These are phyloP conservation scores for Erynnis tages DNA, from an alignment of 2,888 invertebrate genomes.

Conservation along the genomic window DNA sequence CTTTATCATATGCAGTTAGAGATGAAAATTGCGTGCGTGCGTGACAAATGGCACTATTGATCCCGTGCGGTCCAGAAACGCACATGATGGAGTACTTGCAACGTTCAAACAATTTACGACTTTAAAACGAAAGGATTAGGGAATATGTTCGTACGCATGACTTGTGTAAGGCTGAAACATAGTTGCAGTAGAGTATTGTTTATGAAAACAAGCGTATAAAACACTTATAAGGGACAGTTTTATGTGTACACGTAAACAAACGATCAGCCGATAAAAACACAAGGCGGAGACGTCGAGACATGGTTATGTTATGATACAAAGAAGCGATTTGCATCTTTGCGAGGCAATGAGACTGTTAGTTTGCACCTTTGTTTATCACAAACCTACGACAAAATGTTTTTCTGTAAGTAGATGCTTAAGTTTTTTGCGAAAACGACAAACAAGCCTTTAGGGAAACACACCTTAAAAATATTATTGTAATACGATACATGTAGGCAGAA, in stretches of 20 bases:
- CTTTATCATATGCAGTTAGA: conserved; percentile 3
- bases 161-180: background rate
- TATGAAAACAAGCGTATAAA: conserved; percentile 44
- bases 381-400: too few species aligned
- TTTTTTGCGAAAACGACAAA: too few species aligned
- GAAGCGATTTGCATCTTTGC: background rate
- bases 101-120: background rate
- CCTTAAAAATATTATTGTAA: too few species aligned
- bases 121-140: background rate
- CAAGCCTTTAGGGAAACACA: too few species aligned
- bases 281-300: background rate
- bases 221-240: conserved; percentile 47
- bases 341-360: background rate
- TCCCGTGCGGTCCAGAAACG: conserved; percentile 14
- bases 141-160: background rate
- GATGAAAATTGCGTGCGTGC: conserved; percentile 18
- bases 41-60: conserved; percentile 28
- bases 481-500: too few species aligned
- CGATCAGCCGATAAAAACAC: conserved; percentile 24
- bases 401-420: too few species aligned
- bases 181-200: conserved; percentile 13
- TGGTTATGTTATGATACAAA: background rate
- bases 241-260: conserved; percentile 39
- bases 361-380: too few species aligned
- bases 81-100: conserved; percentile 1